Evolutionary conservation across 2,888 invertebrate genomes (phyloP), one percentile per base, ranked within the genome.

Genomic region (Sthenelais limicola): DNA sequence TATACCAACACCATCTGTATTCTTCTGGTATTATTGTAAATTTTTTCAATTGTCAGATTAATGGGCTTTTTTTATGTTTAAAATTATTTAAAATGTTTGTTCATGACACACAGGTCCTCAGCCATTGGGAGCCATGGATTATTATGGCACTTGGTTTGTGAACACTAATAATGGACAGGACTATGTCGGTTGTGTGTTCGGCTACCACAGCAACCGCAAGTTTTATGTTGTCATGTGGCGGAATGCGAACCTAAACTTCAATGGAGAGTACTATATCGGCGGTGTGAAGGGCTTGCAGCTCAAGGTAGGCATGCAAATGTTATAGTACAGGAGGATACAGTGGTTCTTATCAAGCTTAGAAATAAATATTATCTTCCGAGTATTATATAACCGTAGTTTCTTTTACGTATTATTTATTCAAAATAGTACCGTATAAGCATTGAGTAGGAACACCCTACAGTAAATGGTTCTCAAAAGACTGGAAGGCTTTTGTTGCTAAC

Each of bases 201-300:
- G 83, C 26, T 84, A 82, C 68, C 80, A 80, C 38, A 81, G 71
- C 66, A 83, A 82, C 70, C 97, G 86, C 94, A 94, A 79, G 73
- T 83, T 83, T 74, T 84, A 84, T 68, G 67, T 80, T 0, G 81
- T 81, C 18, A 76, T 77, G 68, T 83, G 83, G 84, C 76, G 79
- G 49, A 80, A 80, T 35, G 74, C 71, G 0, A 78, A 82, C 69
- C 71, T 72, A 32, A 81, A 82, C 77, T 81, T 79, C 24, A 73
- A 69, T 24, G 77, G 73, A 15, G 58, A 38, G 7, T 21, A 30
- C 51, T 76, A 75, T 74, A 74, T 49, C 72, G 77, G 58, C 12
- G 83, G 82, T 24, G 80, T 83, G 38, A 81, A 81, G 69, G 83
- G 83, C 12, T 69, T 82, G 33, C 83, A 83, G 72, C 69, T 84